Evolutionary conservation across 2,888 invertebrate species (phyloP), one percentile per base, ranked within the genome.

Genomic region (Liopterus haemorrhoidalis): DNA sequence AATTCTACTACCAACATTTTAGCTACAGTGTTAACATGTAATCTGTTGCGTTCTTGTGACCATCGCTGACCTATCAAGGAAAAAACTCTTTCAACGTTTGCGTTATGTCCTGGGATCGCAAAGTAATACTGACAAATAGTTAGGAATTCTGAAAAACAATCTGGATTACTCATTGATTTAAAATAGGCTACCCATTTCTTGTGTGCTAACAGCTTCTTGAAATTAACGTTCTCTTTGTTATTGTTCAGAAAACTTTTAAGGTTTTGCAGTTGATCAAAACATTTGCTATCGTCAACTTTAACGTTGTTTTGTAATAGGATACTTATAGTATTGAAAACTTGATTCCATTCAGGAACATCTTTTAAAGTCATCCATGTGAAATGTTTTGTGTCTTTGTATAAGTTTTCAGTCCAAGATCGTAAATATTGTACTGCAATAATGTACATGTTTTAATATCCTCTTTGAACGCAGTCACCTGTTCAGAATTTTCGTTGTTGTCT

Each of bases 391-490:
- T 40, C 44, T 40, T 38, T 44, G 33, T 24, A 46, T 19, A 46
- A 35, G 41, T 46, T 41, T 43, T 36, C 42, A 36, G 35, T 48
- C 27, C 48, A 45, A 39, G 48, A 46, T 32, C 27, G 44, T 40
- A 46, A 45, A 45, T 45, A 45, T 32, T 48, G 32, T 44, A 32
- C 36, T 44, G 48, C 45, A 46, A 48, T 48, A 40, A 45, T 48
- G 40, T 32, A 48, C 48, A 49, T 49, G 40, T 41, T 49, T 41
- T 49, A 21, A 46, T 46, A 41, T 46, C 36, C 38, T 46, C 41
- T 40, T 49, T 49, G 37, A 49, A 49, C 28, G 21, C 41, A 41
- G 24, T 41, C 28, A 45, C 49, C 35, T 46, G 41, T 22, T 44
- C 41, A 24, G 31, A 40, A 35, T 28, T 44, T 38, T 27, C 37